Evolutionary conservation across 2,797 vertebrate genomes (phyloP).

Genomic region (Thunnus albacares): DNA sequence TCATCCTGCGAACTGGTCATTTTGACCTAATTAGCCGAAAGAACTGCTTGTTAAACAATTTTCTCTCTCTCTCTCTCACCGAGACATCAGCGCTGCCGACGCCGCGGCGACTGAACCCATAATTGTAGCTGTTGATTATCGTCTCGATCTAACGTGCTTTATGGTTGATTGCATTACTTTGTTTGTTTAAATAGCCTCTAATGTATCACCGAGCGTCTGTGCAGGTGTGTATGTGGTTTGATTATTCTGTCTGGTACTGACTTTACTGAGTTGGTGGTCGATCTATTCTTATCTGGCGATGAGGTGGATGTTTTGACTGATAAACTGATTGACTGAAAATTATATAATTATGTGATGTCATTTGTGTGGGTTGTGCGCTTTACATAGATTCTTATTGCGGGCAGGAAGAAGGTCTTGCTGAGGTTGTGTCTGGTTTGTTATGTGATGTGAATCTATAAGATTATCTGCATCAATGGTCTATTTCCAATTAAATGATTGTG

Average conservation of each 20-base stretch:
- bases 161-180: background rate
- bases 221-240: background rate
- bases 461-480: no score
- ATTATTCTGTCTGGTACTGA: background rate
- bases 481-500: background rate
- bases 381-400: background rate
- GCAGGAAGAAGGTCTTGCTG: background rate
- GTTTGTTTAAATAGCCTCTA: background rate
- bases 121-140: background rate
- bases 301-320: background rate
- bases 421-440: background rate
- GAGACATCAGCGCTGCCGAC: background rate
- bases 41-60: background rate
- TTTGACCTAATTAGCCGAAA: background rate
- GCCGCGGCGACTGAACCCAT: accelerated
- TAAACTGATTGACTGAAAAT: background rate
- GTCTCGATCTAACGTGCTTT: background rate
- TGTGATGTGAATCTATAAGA: background rate
- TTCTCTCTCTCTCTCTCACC: no score
- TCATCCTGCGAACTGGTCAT: background rate
- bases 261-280: background rate
- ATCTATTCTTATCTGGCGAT: background rate
- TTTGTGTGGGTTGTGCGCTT: background rate
- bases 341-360: background rate
- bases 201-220: background rate